Base-by-base conservation (phyloP, 2,888 invertebrate species). In the Nasonia oneida region DNA sequence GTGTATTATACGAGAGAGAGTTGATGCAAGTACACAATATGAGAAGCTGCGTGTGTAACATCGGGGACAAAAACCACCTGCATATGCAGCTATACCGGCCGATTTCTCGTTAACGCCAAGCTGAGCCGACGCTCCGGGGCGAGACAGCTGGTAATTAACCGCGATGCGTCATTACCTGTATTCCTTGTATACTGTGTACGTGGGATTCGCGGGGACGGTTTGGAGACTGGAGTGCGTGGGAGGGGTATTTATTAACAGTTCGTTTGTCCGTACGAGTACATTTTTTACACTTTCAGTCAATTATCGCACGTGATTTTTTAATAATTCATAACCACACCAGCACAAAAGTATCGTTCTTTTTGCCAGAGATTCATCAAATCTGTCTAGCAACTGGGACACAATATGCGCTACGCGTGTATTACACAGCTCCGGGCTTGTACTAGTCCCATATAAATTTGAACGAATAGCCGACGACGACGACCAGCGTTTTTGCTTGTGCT, bases 391-490 rank as follows among this genome's bases (percentile, higher is more conserved):
- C 42, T 6, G 42, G 6, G 6, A 42, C 42, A 42, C 6, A 8
- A 8, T 1, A 29, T 47, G 47, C 12, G 47, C 57, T 57, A 57
- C 57, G 57, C 57, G 57, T 57, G 57, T 57, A 57, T 61, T 53
- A 53, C n/a, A 61, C n/a, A 37, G 33, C 37, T 5, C 23, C 18
- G n/a, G 15, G 39, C 23, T 53, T 61, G 29, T 18, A 47, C 53
- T 57, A 23, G 33, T 71, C 18, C 57, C 3, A 67, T 61, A 79
- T 79, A 67, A 79, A 79, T 79, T 79, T 47, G 42, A 74, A 81
- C 57, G 73, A 53, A 80, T 57, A 29, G 64, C 67, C 47, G 50
- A 39, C 42, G 15, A 67, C 67, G 50, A 15, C 12, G 4, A 23
- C 67, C 67, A 1, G 67, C 67, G 8, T 53, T 50, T 50, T 15